Evolutionary conservation across 2,888 invertebrate genomes (phyloP), one percentile per base, ranked within the genome.

Genomic region (Globia sparganii): DNA sequence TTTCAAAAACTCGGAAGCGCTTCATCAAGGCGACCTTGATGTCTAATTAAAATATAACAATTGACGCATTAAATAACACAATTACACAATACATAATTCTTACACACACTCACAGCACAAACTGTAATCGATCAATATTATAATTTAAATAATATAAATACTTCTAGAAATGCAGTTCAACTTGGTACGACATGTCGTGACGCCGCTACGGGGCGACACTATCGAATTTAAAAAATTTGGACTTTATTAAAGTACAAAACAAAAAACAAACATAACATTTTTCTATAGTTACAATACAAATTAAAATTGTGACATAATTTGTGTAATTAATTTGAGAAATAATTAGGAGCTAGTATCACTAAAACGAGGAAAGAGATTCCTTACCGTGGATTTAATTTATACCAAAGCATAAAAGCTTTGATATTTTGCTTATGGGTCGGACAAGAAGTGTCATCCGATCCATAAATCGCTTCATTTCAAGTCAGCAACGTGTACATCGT

Each of bases 301-400:
- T 93, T 93, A 93, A 94, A 94, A 91, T 96, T 96, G 96, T 96
- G 96, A 96, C 96, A 94, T 94, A 94, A 93, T 94, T 96, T 96
- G 96, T 95, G 95, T 95, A 94, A 93, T 93, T 92, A 94, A 92
- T 93, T 95, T 94, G 93, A 93, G 93, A 94, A 92, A 93, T 83
- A 94, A 95, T 96, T 96, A 96, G 96, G 94, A 96, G 94, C 96
- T 96, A 96, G 95, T 96, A 96, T 96, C 96, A 96, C 96, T 96
- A 96, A 95, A 94, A 93, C 93, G 94, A 96, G 96, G 96, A 96
- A 95, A 95, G 93, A 94, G 91, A 95, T 95, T 96, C 94, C 95
- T 94, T 94, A 94, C 89, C 91, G 90, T 94, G 92, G 93, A 95
- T 92, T 92, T 91, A 88, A 88, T 90, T 90, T 86, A 88, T 87